Base-by-base conservation (phyloP, 2,888 invertebrate species). In the Meghimatium bilineatum region DNA sequence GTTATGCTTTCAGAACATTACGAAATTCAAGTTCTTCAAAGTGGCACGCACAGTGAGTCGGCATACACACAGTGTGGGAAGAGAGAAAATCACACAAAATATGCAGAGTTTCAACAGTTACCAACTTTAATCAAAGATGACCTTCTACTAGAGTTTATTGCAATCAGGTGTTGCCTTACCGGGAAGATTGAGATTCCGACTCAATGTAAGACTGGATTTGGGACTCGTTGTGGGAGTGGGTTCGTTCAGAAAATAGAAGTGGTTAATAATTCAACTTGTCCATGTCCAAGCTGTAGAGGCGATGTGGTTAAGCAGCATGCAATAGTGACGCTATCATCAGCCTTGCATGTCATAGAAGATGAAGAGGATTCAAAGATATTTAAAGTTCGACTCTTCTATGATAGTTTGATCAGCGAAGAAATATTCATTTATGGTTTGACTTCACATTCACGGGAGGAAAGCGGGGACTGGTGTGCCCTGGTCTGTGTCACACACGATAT, bases 391-490 rank as follows among this genome's bases (percentile, higher is more conserved):
- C 52, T 74, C 10, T 74, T 74, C 52, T 52, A 52, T 52, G 74
- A 74, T 23, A 74, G 52, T 52, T 2, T 2, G 29, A 49, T 32
- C 20, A 52, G 74, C 32, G 32, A 3, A 1, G 17, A 32, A 1
- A 17, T 3, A 3, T 8, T 32, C 10, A 14, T 74, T 52, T 32
- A 34, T 23, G 74, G 74, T 1, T 44, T 52, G 32, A 29, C 44
- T 49, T 74, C 74, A 1, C 74, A 74, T 52, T 74, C 74, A 10
- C 74, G 74, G 5, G 74, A 74, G 26, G 74, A 52, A 20, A 32
- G 17, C 3, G 74, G 52, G 1, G 74, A 74, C 20, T 74, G 74
- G 74, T 74, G 74, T 20, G 74, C 74, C 32, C 17, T 74, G 2
- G 52, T 52, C 17, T 74, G 74, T 32, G 52, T 32, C 20, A 52